Conservation (phyloP, 2,888 invertebrate species). For the Encarsia formosa region DNA sequence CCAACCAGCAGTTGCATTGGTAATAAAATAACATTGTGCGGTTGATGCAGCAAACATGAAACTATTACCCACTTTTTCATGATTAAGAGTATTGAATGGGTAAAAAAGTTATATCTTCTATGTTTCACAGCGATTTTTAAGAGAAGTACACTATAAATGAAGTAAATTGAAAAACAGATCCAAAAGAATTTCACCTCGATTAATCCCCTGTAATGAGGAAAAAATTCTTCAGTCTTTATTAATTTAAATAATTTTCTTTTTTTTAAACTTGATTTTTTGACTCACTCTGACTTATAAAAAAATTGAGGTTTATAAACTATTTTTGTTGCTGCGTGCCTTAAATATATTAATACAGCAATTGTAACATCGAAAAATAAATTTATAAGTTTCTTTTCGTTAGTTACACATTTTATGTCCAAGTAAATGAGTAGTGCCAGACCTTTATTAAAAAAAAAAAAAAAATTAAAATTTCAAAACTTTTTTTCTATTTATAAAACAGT, state of each 20-base stretch:
- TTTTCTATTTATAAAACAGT: conserved; percentile 28
- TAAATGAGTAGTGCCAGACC: conserved; percentile 35
- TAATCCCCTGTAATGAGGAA: conserved; percentile 37
- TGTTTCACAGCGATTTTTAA: conserved; percentile 16
- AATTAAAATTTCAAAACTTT: conserved; percentile 8
- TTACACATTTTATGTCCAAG: conserved; percentile 32
- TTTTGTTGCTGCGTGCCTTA: conserved; percentile 37
- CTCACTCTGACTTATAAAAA: conserved; percentile 40
- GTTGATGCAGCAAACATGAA: conserved; percentile 63
- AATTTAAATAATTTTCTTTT: conserved; percentile 4
- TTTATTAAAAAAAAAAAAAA: conserved; percentile 26
- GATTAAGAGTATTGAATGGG: conserved; percentile 27
- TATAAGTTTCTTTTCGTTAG: conserved; percentile 27
- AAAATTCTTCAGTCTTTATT: conserved; percentile 1
- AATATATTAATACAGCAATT: conserved; percentile 38
- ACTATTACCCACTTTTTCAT: conserved; percentile 52
- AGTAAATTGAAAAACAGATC: conserved; percentile 31
- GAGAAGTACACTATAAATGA: conserved; percentile 27
- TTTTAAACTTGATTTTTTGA: too few species aligned
- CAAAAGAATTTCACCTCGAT: conserved; percentile 43
- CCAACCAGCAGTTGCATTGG: conserved; percentile 58
- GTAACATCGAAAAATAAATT: conserved; percentile 33
- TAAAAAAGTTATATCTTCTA: conserved; percentile 13
- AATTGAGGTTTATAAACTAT: conserved; percentile 34
- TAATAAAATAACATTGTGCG: conserved; percentile 70